Base-by-base conservation (phyloP, 2,797 vertebrate genomes). In the Tragopan temminckii region DNA sequence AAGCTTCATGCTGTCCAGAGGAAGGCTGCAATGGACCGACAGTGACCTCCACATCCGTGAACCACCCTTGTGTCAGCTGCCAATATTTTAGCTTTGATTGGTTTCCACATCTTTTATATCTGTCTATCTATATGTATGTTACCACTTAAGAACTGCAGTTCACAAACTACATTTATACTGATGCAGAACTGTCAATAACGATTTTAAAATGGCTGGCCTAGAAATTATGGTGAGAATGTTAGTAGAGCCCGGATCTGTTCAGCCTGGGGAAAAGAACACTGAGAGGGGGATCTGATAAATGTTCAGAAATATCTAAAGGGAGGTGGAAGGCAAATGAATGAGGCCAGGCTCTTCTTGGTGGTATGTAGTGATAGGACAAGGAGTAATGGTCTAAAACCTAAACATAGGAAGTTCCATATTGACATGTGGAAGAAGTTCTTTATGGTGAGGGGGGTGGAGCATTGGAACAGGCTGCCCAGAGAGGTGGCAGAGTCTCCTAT, bases 41-140 rank as follows among this genome's bases (percentile, higher is more conserved):
- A 69, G 63, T 79, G 91, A 91, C 72, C 64, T 82, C 42, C 57
- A 17, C 24, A 53, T 71, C 57, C 11, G 2, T 3, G 29, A 77
- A 40, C 31, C 36, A 59, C 27, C 63, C 48, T 74, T 1, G 0
- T 1, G 2, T 43, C 24, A 4, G 29, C 38, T 40, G 64, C 29
- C 80, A 57, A 16, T 53, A 19, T 57, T 77, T 88, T 38, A 58
- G 10, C 23, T 78, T 48, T 33, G 66, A 23, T 23, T 79, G 79
- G 9, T 24, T 68, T 45, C 35, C 33, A 75, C 3, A 6, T 43
- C 16, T 45, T 29, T 6, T 33, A 13, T 21, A 29, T 19, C 17
- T 55, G 31, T 55, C 29, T 57, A 33, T 33, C 19, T 33, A 7
- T 42, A 62, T 25, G 13, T n/a, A 21, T 35, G 29, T 24, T 24